These are phyloP conservation scores for Cheiracanthium punctorium DNA, from an alignment of 2,888 invertebrate species.

Conservation along the genomic window DNA sequence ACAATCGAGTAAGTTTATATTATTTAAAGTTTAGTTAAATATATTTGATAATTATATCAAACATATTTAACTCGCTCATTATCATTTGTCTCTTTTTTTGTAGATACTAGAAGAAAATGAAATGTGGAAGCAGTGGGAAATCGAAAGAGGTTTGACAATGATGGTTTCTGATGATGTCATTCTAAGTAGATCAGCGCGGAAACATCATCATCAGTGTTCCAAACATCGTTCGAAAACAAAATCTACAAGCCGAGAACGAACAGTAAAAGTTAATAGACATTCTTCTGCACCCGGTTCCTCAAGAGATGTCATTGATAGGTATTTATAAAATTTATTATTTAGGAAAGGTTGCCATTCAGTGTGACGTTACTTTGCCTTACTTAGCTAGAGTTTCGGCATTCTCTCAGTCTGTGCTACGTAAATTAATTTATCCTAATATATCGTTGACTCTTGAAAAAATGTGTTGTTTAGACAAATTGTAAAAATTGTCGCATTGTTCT, in stretches of 20 bases:
- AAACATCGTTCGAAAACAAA: conserved; percentile 43
- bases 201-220: conserved; percentile 47
- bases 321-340: no score
- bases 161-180: conserved; percentile 71
- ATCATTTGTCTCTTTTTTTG: neutral
- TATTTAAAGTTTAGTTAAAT: neutral
- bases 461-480: no score
- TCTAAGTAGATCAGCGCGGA: neutral
- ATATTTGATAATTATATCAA: neutral
- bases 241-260: conserved; percentile 19
- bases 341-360: no score
- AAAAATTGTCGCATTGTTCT: no score
- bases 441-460: no score
- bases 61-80: no score
- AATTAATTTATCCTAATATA: no score
- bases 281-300: conserved; percentile 22
- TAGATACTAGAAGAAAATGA: conserved; percentile 71
- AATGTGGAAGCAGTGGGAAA: conserved; percentile 71
- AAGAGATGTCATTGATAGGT: conserved; percentile 35
- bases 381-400: no score
- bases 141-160: conserved; percentile 68
- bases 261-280: neutral
- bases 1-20: conserved; percentile 56
- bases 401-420: no score
- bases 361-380: no score